Base-by-base conservation (phyloP, 1,140 invertebrate genomes). In the Nymphalis io region DNA sequence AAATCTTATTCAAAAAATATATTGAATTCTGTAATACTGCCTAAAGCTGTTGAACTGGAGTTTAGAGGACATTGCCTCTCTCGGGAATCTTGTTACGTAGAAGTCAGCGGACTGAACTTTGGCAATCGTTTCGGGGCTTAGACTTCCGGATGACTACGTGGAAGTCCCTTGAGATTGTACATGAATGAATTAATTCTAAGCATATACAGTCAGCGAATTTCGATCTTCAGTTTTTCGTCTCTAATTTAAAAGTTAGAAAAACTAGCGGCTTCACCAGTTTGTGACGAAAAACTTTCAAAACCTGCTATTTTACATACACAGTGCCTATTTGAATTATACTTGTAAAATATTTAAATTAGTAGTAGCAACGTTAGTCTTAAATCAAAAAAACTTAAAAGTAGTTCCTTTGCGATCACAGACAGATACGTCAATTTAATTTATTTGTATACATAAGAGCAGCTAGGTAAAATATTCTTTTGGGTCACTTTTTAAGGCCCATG, bases 71-170 rank as follows among this genome's bases (percentile, higher is more conserved):
- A 53, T 53, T 53, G 13, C 48, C 48, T 53, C 48, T 20, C 48
- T 13, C 18, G 48, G 20, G 48, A 53, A 10, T 12, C 48, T 53
- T 20, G 48, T 21, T 53, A 53, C 48, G 48, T 20, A 21, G 48
- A 21, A 53, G 48, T 53, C 48, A 53, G 48, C 48, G 48, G 20
- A 53, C 48, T 20, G 20, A 53, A 53, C 48, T 53, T 46, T 21
- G 48, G 48, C 48, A 53, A 53, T 53, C 48, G 48, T 53, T 53
- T 53, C 48, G 48, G 13, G 20, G 48, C 48, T 53, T 53, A 20
- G 18, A 53, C 18, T 53, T 53, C 48, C 21, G 20, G 48, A 55
- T 55, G 20, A 55, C 51, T 55, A 55, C 21, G 51, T 55, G 51
- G 23, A 55, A 55, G 23, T 55, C 51, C 51, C 51, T 23, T 27